Percentiles rank a stretch among this genome's conserved stretches.
These are phyloP conservation scores for Casuarius casuarius DNA, from an alignment of 2,113 vertebrate genomes.

Conservation along the genomic window DNA sequence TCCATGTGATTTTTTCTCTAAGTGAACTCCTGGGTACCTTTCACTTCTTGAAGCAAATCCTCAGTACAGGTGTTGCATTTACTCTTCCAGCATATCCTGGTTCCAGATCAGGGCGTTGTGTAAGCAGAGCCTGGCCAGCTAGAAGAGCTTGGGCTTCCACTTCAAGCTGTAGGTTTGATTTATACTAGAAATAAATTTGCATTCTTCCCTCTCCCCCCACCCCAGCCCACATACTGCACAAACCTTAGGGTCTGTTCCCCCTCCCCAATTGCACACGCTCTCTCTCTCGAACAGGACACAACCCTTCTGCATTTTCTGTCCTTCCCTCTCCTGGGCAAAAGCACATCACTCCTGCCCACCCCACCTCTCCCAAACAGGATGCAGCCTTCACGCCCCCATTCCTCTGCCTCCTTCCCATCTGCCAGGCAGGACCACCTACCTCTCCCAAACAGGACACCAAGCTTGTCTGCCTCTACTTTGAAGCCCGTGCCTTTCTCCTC, in stretches of 20 bases:
- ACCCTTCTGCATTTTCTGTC: background rate
- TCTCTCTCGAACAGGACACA: background rate
- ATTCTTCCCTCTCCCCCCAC: background rate
- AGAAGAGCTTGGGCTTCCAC: background rate
- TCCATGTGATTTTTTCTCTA: background rate
- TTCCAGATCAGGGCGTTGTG: background rate
- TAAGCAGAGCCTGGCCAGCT: background rate
- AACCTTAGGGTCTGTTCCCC: background rate
- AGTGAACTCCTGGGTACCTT: background rate
- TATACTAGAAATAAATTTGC: background rate
- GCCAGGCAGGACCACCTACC: background rate
- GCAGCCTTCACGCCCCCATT: background rate
- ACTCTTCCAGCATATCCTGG: background rate
- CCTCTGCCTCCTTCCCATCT: background rate
- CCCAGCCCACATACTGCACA: background rate
- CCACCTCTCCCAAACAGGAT: background rate
- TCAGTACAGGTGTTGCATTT: background rate
- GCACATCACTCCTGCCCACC: background rate
- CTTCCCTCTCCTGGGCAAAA: background rate
- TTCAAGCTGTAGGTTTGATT: background rate
- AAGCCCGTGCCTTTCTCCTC: background rate
- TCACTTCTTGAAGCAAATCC: background rate
- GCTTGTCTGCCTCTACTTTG: background rate
- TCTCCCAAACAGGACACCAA: background rate
- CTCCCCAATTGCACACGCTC: accelerated